phyloP scores from a whole-genome alignment of 2,113 vertebrate genomes.

The Fregetta grallaria region DNA sequence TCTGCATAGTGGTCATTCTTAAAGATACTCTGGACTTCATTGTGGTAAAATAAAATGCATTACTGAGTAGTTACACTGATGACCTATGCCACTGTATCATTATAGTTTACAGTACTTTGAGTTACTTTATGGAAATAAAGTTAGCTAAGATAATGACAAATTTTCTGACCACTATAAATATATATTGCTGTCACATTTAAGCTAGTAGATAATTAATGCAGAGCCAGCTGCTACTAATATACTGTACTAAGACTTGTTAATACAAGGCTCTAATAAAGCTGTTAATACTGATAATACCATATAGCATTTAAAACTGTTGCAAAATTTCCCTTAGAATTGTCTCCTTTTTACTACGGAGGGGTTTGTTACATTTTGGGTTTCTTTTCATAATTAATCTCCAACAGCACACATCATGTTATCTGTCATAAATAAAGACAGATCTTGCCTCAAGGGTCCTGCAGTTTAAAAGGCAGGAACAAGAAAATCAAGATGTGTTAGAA shows the following conservation, averaged over 20 bases:
- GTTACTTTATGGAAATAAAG: neutral
- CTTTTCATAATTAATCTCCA: constrained; percentile 9
- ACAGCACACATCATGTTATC: neutral
- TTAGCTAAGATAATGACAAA: constrained; percentile 41
- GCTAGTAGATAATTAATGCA: constrained; percentile 60
- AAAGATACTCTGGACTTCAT: neutral
- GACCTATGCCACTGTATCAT: neutral
- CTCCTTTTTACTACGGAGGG: neutral
- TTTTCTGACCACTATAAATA: constrained; percentile 53
- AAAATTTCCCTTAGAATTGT: neutral
- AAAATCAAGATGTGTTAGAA: neutral
- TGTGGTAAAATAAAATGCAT: neutral
- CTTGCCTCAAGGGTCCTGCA: neutral
- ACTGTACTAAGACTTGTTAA: constrained; percentile 43
- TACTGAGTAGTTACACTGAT: neutral
- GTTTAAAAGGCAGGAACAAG: neutral
- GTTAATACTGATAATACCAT: constrained; percentile 35
- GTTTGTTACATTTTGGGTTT: neutral
- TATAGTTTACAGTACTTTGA: neutral
- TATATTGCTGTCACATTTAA: constrained; percentile 44
- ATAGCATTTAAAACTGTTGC: neutral
- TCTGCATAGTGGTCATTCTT: neutral
- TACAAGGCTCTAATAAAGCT: constrained; percentile 44
- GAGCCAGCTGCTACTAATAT: constrained; percentile 52
- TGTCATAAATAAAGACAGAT: constrained; percentile 18